A percentile compares a stretch with the other conserved stretches of the same genome.
Evolutionary conservation across 2,113 vertebrate genomes (phyloP).

Genomic region (Callionymus lyra): DNA sequence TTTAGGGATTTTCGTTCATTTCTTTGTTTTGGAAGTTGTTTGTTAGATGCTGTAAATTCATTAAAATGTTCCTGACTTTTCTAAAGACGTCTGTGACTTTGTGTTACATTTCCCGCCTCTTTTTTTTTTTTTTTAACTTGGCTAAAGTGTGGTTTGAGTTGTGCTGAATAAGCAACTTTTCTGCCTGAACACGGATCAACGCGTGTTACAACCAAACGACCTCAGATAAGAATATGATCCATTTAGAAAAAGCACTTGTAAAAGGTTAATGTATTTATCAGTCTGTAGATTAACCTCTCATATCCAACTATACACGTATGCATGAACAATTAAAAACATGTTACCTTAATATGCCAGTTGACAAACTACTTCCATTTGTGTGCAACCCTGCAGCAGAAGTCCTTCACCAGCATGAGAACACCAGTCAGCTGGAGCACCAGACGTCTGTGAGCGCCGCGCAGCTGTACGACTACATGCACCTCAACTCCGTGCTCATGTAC

Average conservation of each 20-base stretch:
- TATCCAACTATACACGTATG: no score
- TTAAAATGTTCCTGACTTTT: slow-evolving; percentile 63
- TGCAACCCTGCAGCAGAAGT: slow-evolving; percentile 34
- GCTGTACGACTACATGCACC: slow-evolving; percentile 73
- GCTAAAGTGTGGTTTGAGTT: no score
- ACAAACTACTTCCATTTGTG: slow-evolving; percentile 25
- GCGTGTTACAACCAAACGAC: neutral
- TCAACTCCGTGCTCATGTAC: slow-evolving; percentile 81
- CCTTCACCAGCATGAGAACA: slow-evolving; percentile 71
- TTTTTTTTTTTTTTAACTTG: no score
- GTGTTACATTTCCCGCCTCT: slow-evolving; percentile 6
- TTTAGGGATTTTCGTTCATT: no score
- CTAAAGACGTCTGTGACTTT: slow-evolving; percentile 27
- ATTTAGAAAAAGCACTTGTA: slow-evolving; percentile 11
- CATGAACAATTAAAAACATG: no score
- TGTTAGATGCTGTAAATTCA: slow-evolving; percentile 29
- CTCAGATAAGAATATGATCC: slow-evolving; percentile 28
- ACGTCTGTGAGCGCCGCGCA: slow-evolving; percentile 76
- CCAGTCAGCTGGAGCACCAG: slow-evolving; percentile 82
- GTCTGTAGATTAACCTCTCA: no score
- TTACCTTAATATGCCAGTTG: no score
- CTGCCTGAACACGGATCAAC: no score
- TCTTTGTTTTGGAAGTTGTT: no score
- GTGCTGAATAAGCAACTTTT: no score
- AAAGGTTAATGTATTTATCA: no score